phyloP scores from a whole-genome alignment of 2,888 invertebrate species.

The Ectobius pallidus region DNA sequence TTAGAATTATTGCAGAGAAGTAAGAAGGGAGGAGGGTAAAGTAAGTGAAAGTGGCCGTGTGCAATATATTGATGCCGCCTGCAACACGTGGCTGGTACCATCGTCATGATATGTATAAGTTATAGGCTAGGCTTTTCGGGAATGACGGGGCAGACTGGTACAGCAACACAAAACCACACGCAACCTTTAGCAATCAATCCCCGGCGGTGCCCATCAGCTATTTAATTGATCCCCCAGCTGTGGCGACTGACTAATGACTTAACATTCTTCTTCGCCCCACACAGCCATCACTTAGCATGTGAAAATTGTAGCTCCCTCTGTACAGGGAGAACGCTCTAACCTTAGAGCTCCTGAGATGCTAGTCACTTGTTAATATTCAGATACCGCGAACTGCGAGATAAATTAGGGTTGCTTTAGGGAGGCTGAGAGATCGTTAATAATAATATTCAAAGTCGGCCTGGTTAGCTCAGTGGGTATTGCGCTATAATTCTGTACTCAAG shows the following conservation, averaged over 20 bases:
- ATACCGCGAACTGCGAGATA: no score
- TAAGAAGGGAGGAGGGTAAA: neutral
- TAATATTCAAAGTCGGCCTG: no score
- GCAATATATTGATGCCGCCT: constrained; percentile 2
- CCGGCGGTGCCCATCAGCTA: neutral
- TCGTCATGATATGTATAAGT: neutral
- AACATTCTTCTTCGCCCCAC: no score
- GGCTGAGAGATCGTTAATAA: no score
- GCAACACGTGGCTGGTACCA: constrained; percentile 15
- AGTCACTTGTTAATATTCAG: no score
- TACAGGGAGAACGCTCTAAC: no score
- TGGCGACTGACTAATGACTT: neutral
- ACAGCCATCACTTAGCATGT: no score
- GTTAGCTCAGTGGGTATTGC: no score
- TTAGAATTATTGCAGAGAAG: neutral
- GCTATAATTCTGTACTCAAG: no score
- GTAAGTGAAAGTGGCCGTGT: neutral
- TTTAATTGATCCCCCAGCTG: constrained; percentile 16
- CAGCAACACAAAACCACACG: constrained; percentile 1
- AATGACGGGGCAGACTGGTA: neutral
- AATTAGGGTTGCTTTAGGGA: no score
- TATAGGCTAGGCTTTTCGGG: constrained; percentile 8
- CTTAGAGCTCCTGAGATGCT: no score
- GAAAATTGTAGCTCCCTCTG: no score
- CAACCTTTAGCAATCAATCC: constrained; percentile 14